These are phyloP conservation scores for Chrysolina haemoptera DNA, from an alignment of 2,888 invertebrate species.

Conservation along the genomic window DNA sequence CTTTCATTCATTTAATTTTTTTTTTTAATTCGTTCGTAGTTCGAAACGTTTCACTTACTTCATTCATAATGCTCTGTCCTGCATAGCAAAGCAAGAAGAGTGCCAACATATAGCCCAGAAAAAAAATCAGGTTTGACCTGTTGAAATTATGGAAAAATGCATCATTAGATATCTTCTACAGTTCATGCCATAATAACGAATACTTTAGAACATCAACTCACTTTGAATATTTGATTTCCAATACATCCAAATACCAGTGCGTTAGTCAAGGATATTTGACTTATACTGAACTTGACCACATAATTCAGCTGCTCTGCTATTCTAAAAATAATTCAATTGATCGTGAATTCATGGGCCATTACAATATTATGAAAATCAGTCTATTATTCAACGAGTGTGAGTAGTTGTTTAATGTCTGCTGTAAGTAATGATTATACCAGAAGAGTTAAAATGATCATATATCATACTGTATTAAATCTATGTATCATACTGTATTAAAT, in stretches of 20 bases:
- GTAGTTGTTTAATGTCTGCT: no score
- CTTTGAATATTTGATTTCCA: constrained; percentile 41
- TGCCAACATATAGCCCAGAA: constrained; percentile 34
- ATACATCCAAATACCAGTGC: constrained; percentile 43
- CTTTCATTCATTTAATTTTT: no score
- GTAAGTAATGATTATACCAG: no score
- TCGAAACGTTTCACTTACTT: constrained; percentile 21
- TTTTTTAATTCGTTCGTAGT: no score
- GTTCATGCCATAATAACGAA: no score
- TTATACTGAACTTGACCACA: constrained; percentile 36
- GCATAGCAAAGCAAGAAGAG: constrained; percentile 37
- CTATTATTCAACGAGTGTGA: no score
- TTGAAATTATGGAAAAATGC: not conserved
- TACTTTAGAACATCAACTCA: not conserved
- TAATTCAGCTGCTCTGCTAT: constrained; percentile 35
- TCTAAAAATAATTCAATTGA: constrained; percentile 14
- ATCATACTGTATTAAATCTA: no score
- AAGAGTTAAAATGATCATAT: no score
- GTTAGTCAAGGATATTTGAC: constrained; percentile 37
- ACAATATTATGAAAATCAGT: no score
- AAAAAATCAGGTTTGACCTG: constrained; percentile 37
- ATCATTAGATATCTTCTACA: no score
- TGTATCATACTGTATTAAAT: no score
- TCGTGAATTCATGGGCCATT: no score
- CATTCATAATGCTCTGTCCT: constrained; percentile 38